Evolutionary conservation across 1,140 invertebrate genomes (phyloP).

Genomic region (Chionoecetes opilio): DNA sequence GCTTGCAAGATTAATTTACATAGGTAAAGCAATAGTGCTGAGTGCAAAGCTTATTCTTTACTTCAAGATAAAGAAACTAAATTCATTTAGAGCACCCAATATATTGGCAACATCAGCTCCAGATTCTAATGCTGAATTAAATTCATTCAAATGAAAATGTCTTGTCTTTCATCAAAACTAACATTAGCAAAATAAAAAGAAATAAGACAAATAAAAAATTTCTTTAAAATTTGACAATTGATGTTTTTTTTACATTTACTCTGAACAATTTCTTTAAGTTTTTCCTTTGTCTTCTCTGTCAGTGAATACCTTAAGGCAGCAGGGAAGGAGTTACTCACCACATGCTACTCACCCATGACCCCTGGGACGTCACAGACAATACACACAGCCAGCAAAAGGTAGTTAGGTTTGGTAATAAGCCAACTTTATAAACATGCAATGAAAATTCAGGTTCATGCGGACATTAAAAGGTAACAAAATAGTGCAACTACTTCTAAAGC

Average conservation of each 20-base stretch:
- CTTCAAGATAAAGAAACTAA: neutral
- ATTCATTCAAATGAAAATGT: neutral
- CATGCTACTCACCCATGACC: neutral
- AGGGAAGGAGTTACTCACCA: neutral
- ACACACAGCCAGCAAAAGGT: neutral
- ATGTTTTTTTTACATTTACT: neutral
- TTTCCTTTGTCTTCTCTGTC: neutral
- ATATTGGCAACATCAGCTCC: neutral
- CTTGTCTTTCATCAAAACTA: neutral
- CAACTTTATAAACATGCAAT: too few species aligned
- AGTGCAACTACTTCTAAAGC: neutral
- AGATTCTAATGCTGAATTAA: neutral
- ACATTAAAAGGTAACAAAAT: neutral
- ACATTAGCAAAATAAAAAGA: neutral
- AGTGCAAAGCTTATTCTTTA: neutral
- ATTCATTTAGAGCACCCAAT: neutral
- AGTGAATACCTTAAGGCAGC: neutral
- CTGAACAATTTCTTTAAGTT: neutral
- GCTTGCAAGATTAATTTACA: constrained; percentile 17
- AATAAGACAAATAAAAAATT: too few species aligned
- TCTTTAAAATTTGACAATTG: too few species aligned
- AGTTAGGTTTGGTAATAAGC: neutral
- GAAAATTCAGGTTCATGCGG: neutral
- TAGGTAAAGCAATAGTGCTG: neutral
- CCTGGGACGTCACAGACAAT: neutral